Base-by-base conservation (phyloP, 2,888 invertebrate species). In the Uropetala carovei region DNA sequence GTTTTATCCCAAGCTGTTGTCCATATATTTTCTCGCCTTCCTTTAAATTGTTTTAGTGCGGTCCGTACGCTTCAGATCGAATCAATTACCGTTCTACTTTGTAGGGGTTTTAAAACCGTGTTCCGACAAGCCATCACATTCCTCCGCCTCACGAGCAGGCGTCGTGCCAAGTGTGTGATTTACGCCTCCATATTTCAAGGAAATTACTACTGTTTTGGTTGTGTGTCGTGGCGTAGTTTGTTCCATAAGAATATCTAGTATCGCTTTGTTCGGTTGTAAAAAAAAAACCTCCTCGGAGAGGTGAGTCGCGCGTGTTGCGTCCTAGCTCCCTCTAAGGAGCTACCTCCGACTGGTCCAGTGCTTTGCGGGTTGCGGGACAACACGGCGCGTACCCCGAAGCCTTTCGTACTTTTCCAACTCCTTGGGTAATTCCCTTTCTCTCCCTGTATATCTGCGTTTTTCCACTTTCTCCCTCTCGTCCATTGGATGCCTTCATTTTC, bases 201-300 rank as follows among this genome's bases (percentile, higher is more conserved):
- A 75, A 75, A 75, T 75, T 75, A 75, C 75, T 75, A 0, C 75
- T 27, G 75, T 75, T 75, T 43, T 27, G 68, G 68, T 68, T 22
- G 68, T 68, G 68, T 68, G 22, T 75, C 7, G 75, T 27, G 75
- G 75, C 27, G 22, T 43, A 75, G 75, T 22, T 75, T 10, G 75
- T 75, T 75, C 75, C 75, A 75, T 75, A 75, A 75, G 75, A 75
- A 75, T 75, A 75, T 75, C 75, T 75, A 27, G 7, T 75, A 13
- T 22, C 22, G 22, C 75, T 75, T 27, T 4, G 27, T 75, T 13
- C 75, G 27, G 75, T 27, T 75, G 75, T 27, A 27, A 75, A 75
- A 75, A 75, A 75, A 75, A 22, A n/a, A 13, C 4, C 75, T 27
- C 75, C 22, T 75, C 75, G 27, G 75, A 8, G 75, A 27, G 4